Base-by-base conservation (phyloP, 2,113 vertebrate genomes). In the Nycticorax nycticorax region DNA sequence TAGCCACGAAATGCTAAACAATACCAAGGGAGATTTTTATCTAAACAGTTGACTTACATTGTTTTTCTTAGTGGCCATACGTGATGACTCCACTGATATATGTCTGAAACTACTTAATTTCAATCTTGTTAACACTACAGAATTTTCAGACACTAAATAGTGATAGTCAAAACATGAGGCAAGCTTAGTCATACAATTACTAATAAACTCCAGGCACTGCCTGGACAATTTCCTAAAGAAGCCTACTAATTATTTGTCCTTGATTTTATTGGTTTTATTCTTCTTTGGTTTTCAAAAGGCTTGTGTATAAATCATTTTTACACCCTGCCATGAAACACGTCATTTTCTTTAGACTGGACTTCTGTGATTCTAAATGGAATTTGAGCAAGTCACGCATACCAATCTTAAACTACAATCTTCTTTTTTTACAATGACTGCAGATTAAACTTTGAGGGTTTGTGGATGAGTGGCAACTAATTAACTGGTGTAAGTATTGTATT, bases 41-140 rank as follows among this genome's bases (percentile, higher is more conserved):
- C n/a, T 68, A 57, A 60, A 75, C 7, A 39, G 12, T 7, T 80
- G 3, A 35, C 2, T 59, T 50, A 14, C 0, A 0, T 15, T 68
- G 18, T n/a, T 84, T 92, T 82, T 21, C 33, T 78, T 59, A 30
- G 37, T 9, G 26, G 9, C 23, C 26, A 9, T 48, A 73, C 9
- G 41, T 71, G 32, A 41, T 50, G 33, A 50, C 3, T 86, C 13
- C 41, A n/a, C 13, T 53, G 15, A 3, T 53, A 14, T 62, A 57
- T 48, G 24, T 9, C 50, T 66, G 76, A 45, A 84, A 50, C 7
- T 20, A 24, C 19, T 60, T 89, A 30, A 60, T 71, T 89, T 77
- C 24, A 71, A 6, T 53, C 45, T 18, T 67, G 19, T 74, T 87
- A 87, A 77, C 6, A 37, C 10, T 28, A 27, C 15, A 35, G 19